Evolutionary conservation across 2,113 vertebrate species (phyloP).

Genomic region (Daubentonia madagascariensis): DNA sequence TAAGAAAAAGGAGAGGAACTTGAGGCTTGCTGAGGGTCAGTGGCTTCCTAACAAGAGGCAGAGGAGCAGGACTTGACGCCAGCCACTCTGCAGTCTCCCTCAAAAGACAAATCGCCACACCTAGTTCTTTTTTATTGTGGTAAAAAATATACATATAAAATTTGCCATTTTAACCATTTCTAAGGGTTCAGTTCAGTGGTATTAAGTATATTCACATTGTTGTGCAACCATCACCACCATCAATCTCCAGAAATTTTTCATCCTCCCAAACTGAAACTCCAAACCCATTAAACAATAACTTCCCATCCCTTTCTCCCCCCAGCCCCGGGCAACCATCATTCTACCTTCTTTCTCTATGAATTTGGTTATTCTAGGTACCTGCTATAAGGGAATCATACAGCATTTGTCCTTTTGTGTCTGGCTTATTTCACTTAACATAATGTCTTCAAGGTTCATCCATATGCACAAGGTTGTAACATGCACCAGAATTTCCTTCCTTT

Average conservation of each 20-base stretch:
- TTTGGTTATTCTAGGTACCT: neutral
- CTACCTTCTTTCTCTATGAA: too few relatives aligned
- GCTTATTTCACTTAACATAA: neutral
- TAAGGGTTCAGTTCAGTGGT: neutral
- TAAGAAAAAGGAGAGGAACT: neutral
- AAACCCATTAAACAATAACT: neutral
- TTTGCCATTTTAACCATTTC: neutral
- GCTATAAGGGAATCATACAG: neutral
- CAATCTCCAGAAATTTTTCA: neutral
- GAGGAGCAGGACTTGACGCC: neutral
- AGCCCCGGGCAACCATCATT: neutral
- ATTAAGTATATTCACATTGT: neutral
- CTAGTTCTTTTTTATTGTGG: neutral
- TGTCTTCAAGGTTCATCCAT: neutral
- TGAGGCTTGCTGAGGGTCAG: neutral
- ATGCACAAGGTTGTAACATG: neutral
- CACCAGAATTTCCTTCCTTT: neutral
- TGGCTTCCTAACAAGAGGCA: neutral
- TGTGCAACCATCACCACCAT: neutral
- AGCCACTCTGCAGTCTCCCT: neutral
- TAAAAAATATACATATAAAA: neutral
- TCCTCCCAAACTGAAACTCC: neutral
- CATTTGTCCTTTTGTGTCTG: neutral
- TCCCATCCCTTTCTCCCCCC: too few relatives aligned
- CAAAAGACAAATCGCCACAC: neutral